Evolutionary conservation across 2,113 vertebrate genomes (phyloP).

Genomic region (Anarrhichthys ocellatus): DNA sequence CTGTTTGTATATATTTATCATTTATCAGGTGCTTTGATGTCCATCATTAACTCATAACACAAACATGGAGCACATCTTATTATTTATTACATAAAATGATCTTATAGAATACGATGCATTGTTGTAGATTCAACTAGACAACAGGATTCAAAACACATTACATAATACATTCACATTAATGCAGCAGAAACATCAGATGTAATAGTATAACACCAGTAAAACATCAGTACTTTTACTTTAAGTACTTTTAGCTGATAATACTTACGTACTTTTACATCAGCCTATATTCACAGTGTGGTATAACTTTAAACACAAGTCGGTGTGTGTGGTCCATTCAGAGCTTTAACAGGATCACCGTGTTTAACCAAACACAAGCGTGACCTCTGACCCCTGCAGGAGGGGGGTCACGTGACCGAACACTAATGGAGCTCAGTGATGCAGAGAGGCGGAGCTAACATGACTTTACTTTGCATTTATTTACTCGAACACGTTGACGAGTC

Average conservation of each 20-base stretch:
- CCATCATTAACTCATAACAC: neutral
- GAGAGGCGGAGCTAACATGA: neutral
- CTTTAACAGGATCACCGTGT: slow-evolving; percentile 81
- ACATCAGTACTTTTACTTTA: neutral
- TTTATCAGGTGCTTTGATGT: neutral
- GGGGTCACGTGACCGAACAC: slow-evolving; percentile 16
- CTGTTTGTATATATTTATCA: neutral
- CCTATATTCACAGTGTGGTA: neutral
- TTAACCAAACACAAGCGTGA: slow-evolving; percentile 83
- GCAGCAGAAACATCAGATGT: too few species aligned
- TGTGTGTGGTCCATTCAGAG: slow-evolving; percentile 78
- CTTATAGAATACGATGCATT: neutral
- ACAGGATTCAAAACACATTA: neutral
- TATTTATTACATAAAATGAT: neutral
- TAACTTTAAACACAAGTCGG: neutral
- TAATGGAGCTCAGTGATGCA: neutral
- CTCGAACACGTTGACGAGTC: neutral
- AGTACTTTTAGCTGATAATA: neutral
- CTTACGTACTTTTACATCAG: too few species aligned
- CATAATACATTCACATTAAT: too few species aligned
- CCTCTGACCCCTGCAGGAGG: slow-evolving; percentile 72
- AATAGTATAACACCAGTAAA: too few species aligned
- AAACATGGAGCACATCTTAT: neutral
- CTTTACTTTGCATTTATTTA: slow-evolving; percentile 6
- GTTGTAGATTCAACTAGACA: too few species aligned